Conservation (phyloP, 1,140 invertebrate species). For the Laodelphax striatellus region DNA sequence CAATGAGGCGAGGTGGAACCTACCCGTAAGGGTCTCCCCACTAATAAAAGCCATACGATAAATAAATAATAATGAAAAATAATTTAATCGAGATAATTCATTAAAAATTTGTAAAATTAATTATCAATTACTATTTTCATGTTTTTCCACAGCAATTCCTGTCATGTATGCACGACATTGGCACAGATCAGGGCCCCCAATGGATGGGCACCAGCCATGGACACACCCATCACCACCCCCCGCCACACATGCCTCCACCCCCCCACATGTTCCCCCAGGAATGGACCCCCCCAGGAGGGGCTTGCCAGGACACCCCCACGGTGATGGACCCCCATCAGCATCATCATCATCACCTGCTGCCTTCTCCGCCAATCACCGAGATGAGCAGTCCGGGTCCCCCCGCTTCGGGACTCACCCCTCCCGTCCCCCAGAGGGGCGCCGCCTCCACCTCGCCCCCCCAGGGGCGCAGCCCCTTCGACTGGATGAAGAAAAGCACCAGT, state of each 20-base stretch:
- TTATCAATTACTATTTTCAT: not conserved
- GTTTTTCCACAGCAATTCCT: conserved; percentile 14
- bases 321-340: too few species aligned
- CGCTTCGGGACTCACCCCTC: not conserved
- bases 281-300: conserved; percentile 2
- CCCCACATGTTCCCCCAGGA: not conserved
- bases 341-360: not conserved
- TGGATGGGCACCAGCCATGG: not conserved
- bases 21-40: too few species aligned
- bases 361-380: conserved; percentile 10
- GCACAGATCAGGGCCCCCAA: conserved; percentile 6
- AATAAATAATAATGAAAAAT: too few species aligned
- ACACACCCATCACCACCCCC: conserved; percentile 8
- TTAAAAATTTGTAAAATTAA: too few species aligned
- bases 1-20: too few species aligned
- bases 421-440: not conserved
- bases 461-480: conserved; percentile 1
- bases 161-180: conserved; percentile 20
- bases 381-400: not conserved
- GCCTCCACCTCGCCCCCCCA: not conserved
- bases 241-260: conserved; percentile 1
- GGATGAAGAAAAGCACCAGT: conserved; percentile 1
- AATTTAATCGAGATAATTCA: too few species aligned
- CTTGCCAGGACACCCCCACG: too few species aligned
- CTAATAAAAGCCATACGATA: too few species aligned